Evolutionary conservation across 2,113 vertebrate genomes (phyloP).

Genomic region (Toxostoma redivivum): DNA sequence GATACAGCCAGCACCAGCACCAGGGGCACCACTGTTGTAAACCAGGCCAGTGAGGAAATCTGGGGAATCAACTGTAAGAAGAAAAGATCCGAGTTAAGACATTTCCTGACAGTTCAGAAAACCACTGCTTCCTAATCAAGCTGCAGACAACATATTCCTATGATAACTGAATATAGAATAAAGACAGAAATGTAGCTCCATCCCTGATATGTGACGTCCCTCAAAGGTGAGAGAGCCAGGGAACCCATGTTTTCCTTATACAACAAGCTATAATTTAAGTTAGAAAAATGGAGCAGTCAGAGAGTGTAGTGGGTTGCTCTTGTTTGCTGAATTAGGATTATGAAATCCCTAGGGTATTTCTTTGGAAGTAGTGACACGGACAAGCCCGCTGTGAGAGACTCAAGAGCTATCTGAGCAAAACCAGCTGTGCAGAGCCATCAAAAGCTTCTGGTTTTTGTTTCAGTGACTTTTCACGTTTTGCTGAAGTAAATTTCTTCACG

Average conservation of each 20-base stretch:
- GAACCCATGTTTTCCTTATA: neutral
- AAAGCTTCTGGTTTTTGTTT: neutral
- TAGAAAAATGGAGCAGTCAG: neutral
- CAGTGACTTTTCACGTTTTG: neutral
- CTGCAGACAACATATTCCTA: neutral
- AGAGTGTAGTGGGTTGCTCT: neutral
- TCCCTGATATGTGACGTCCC: neutral
- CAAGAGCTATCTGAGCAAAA: neutral
- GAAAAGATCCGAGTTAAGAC: conserved; percentile 7
- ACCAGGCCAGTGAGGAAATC: conserved; percentile 91
- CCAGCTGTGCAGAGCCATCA: neutral
- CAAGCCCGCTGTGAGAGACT: neutral
- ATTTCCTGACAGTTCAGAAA: neutral
- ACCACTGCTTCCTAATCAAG: neutral
- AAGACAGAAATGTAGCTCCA: neutral
- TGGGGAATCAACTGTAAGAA: conserved; percentile 85
- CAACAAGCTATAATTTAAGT: neutral
- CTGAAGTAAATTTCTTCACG: neutral
- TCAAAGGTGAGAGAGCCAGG: neutral
- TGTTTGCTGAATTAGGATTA: neutral
- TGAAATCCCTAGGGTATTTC: neutral
- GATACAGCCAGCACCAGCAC: conserved; percentile 87
- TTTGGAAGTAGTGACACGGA: neutral
- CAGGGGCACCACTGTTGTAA: conserved; percentile 89
- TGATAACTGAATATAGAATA: neutral